Evolutionary conservation across 2,888 invertebrate genomes (phyloP), one percentile per base, ranked within the genome.

Genomic region (Acholoe squamosa): DNA sequence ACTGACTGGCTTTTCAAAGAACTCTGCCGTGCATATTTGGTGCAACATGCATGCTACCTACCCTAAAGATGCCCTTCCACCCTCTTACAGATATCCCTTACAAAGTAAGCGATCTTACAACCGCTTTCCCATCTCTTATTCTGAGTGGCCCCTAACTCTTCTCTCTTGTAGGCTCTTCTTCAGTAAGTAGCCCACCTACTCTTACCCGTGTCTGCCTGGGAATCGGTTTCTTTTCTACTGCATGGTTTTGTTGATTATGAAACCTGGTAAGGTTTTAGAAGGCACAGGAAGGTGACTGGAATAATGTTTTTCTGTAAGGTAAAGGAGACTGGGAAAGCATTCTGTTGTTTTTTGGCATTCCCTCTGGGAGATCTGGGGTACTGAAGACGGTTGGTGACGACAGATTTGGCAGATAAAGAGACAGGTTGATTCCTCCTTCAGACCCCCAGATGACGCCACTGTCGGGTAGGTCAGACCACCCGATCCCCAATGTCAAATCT

Each of bases 251-350:
- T 71, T 71, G 71, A 71, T 71, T n/a, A 71, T 71, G 71, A 28
- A 71, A 71, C 71, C 25, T 16, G 16, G 71, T 71, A 25, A 22
- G 71, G 71, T 28, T 71, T 71, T 71, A 25, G 19, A 16, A 25
- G 71, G 71, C 25, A 71, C 71, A 25, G 28, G 28, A 25, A 25
- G 71, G n/a, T 16, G 25, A 25, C 71, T 71, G 25, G 25, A 28
- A 71, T 28, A 71, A 71, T 71, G 71, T 71, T 71, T 71, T 71
- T 71, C 71, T 71, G 71, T 22, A 3, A 25, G 71, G 71, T 71
- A 71, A 71, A 71, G 71, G 71, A 71, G 71, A 16, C 28, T 14
- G 71, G 12, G 28, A 71, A 71, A 71, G 71, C 28, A 28, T 7
- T 14, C 28, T 71, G 71, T 71, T 71, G 28, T 71, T 5, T 71